Conservation (phyloP, 2,888 invertebrate species). For the Balanococcus diminutus region DNA sequence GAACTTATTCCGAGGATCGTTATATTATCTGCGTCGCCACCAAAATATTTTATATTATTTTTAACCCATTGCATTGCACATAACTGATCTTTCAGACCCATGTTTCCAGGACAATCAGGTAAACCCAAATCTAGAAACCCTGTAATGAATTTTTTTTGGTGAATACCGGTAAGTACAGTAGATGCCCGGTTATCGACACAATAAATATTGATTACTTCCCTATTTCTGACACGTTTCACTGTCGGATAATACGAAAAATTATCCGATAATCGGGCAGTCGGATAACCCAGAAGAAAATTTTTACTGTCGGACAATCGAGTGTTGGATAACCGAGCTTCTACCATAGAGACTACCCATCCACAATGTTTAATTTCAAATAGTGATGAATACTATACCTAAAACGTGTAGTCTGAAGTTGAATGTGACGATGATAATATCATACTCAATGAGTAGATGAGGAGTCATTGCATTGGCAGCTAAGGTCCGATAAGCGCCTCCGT, state of each 20-base stretch:
- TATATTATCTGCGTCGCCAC: slow-evolving; percentile 89
- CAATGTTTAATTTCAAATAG: not conserved
- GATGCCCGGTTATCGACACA: too few relatives aligned
- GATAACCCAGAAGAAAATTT: too few relatives aligned
- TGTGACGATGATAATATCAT: slow-evolving; percentile 87
- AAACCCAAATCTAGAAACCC: slow-evolving; percentile 73
- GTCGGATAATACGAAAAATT: too few relatives aligned
- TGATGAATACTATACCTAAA: slow-evolving; percentile 68
- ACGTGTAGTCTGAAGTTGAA: slow-evolving; percentile 95
- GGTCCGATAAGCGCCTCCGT: slow-evolving; percentile 91
- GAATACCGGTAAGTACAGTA: too few relatives aligned
- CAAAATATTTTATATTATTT: slow-evolving; percentile 85
- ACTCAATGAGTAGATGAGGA: slow-evolving; percentile 88
- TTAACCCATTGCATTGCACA: slow-evolving; percentile 86
- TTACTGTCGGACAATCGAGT: not conserved
- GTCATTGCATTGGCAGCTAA: slow-evolving; percentile 92
- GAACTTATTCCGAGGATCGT: slow-evolving; percentile 94
- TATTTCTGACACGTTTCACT: too few relatives aligned
- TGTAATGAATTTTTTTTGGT: too few relatives aligned
- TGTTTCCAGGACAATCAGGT: slow-evolving; percentile 86
- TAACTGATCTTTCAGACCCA: slow-evolving; percentile 93
- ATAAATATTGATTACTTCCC: not conserved
- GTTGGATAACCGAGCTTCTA: too few relatives aligned
- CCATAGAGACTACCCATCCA: too few relatives aligned
- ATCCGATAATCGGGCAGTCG: too few relatives aligned